Base-by-base conservation (phyloP, 2,888 invertebrate genomes). In the Smittia aterrima region DNA sequence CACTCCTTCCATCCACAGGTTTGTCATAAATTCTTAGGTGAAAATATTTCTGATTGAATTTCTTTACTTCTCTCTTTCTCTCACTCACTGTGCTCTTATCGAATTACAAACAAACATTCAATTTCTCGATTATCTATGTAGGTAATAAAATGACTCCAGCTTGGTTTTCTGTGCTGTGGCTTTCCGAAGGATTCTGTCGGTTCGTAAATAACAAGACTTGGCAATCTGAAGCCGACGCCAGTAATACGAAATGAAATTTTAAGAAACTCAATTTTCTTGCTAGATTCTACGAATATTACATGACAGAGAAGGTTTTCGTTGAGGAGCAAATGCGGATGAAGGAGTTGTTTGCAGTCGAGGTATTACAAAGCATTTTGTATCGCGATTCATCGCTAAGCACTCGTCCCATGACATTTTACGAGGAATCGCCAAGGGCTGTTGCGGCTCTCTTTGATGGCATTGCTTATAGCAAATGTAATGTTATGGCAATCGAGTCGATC, bases 391-490 rank as follows among this genome's bases (percentile, higher is more conserved):
- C 22, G 16, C 24, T 16, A 7, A 7, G 41, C 13, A 62, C 72
- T 1, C 64, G 47, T 18, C 47, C 64, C 7, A 62, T 74, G 66
- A 47, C 74, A 27, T 22, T 25, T 6, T 41, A 74, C 40, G 74
- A 25, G 25, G 66, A 64, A 47, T 64, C 16, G 11, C 66, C 66
- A 4, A 18, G 13, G 6, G 74, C 47, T 25, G 9, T 74, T 13
- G 32, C 41, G 11, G 13, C 24, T 1, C 3, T 74, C 1, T 74
- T 74, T 66, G 74, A 74, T 32, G 24, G 11, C 47, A 47, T 74
- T 18, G 66, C 74, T 66, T 74, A 74, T 32, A 66, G 62, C 32
- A 74, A 74, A 66, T 74, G 74, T 74, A 66, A 72, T 27, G 22
- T 72, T 62, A 72, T 72, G 13, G 58, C 72, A 58, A 62, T 62